Evolutionary conservation across 2,888 invertebrate species (phyloP).

Genomic region (Caenorhabditis becei): DNA sequence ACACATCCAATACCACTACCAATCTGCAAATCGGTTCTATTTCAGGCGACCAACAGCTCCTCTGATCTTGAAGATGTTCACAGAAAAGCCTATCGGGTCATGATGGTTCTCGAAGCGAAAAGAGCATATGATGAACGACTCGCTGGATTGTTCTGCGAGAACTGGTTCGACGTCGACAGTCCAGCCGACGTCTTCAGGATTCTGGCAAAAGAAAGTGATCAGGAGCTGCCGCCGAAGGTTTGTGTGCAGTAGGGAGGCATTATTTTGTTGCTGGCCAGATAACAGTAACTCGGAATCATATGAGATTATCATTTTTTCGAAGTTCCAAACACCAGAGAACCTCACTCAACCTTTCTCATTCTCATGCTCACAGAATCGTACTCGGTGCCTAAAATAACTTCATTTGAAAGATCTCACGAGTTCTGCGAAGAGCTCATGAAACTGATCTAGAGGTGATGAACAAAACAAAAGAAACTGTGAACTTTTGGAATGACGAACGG

Average conservation of each 20-base stretch:
- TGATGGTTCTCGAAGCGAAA: slow-evolving; percentile 67
- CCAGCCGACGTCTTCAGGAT: slow-evolving; percentile 62
- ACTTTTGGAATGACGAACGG: not conserved
- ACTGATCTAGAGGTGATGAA: not conserved
- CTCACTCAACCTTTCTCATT: no score
- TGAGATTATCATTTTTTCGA: not conserved
- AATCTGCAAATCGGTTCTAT: no score
- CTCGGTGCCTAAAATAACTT: not conserved
- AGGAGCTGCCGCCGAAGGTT: slow-evolving; percentile 48
- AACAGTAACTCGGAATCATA: not conserved
- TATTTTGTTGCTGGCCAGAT: not conserved
- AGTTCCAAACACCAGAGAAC: no score
- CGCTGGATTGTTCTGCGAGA: slow-evolving; percentile 57
- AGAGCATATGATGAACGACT: slow-evolving; percentile 66
- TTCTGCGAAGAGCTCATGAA: not conserved
- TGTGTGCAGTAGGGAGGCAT: not conserved
- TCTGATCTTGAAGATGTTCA: slow-evolving; percentile 46
- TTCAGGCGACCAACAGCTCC: slow-evolving; percentile 37
- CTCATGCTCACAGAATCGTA: no score
- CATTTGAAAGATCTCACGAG: not conserved
- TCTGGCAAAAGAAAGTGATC: slow-evolving; percentile 10
- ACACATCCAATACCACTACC: no score
- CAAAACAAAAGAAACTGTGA: not conserved
- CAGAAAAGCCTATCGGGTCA: slow-evolving; percentile 48
- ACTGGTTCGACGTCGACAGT: slow-evolving; percentile 71